phyloP scores from a whole-genome alignment of 2,797 vertebrate genomes.

The Menidia menidia region DNA sequence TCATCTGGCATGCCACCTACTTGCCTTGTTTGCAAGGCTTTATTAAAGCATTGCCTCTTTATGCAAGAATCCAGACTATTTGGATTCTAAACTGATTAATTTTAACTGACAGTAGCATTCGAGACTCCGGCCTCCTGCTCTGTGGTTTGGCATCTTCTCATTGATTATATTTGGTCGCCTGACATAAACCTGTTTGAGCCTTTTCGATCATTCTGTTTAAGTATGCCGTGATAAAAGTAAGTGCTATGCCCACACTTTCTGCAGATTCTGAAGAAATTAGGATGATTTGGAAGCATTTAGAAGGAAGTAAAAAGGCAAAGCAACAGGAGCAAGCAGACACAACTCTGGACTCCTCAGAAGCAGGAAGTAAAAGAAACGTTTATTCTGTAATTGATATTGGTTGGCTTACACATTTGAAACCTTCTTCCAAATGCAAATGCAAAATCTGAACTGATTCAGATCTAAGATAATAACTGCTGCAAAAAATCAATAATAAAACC shows the following conservation, averaged over 20 bases:
- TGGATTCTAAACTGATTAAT: constrained; percentile 43
- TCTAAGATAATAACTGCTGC: background rate
- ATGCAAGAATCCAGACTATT: constrained; percentile 18
- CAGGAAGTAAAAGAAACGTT: background rate
- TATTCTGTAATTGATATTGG: constrained; percentile 26
- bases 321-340: constrained; percentile 7
- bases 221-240: too few relatives aligned
- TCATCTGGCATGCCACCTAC: constrained; percentile 51
- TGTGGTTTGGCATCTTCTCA: too few relatives aligned
- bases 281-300: too few relatives aligned
- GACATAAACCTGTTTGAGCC: too few relatives aligned
- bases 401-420: background rate
- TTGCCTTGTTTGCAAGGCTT: constrained; percentile 57
- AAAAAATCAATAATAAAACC: background rate
- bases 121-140: background rate
- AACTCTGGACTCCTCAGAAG: too few relatives aligned
- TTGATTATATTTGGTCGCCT: too few relatives aligned
- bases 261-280: too few relatives aligned
- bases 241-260: too few relatives aligned
- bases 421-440: constrained; percentile 12
- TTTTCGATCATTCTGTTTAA: too few relatives aligned
- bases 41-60: constrained; percentile 51
- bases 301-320: too few relatives aligned
- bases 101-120: constrained; percentile 38
- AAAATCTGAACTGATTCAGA: background rate